phyloP scores from a whole-genome alignment of 2,113 vertebrate species.

The Myotis brandtii region DNA sequence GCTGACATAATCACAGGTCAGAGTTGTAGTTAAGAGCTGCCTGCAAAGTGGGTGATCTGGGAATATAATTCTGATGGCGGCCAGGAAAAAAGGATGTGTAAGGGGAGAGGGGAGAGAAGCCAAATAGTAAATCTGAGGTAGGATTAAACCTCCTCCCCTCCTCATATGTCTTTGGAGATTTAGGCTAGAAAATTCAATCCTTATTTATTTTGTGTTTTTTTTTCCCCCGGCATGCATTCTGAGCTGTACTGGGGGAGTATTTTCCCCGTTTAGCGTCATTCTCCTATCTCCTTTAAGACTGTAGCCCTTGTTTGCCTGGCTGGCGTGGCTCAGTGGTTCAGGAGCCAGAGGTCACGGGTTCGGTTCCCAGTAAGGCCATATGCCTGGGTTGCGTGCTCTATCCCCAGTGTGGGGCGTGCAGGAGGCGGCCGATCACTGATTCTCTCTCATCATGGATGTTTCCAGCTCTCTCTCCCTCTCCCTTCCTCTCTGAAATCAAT shows the following conservation, averaged over 20 bases:
- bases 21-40: neutral
- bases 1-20: slow-evolving; percentile 68
- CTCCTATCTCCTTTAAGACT: neutral
- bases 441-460: too few relatives aligned
- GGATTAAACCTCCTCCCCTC: neutral
- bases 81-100: neutral
- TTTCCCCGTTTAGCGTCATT: neutral
- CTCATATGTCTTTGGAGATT: neutral
- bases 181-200: neutral
- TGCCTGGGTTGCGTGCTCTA: too few relatives aligned
- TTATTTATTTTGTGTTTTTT: neutral
- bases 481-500: too few relatives aligned
- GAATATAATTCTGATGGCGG: neutral
- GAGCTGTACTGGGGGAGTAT: neutral
- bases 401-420: too few relatives aligned
- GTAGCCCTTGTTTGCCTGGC: neutral
- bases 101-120: neutral
- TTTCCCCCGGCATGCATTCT: neutral
- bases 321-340: too few relatives aligned
- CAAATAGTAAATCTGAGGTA: neutral
- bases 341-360: too few relatives aligned
- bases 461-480: too few relatives aligned
- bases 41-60: slow-evolving; percentile 52
- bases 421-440: too few relatives aligned
- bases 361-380: too few relatives aligned